Evolutionary conservation across 2,113 vertebrate genomes (phyloP), one percentile per base, ranked within the genome.

Genomic region (Lagopus leucura): DNA sequence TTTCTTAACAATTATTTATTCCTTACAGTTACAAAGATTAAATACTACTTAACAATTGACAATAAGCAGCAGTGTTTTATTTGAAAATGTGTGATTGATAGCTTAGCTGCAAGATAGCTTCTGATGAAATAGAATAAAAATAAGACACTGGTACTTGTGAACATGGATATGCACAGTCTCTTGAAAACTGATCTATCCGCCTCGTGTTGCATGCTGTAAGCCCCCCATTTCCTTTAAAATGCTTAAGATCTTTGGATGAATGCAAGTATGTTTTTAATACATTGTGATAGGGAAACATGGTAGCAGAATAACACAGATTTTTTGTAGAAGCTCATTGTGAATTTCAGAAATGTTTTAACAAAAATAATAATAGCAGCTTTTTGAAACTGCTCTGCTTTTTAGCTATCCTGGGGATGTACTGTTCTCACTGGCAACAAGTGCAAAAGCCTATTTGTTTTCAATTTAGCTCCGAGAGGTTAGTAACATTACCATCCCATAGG

Each of bases 71-170:
- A 38, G 3, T 40, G 10, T 65, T 84, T 63, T 64, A 30, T 57
- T 34, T 52, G 25, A 13, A 52, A 57, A 32, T 15, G 3, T 10
- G 2, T 3, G 1, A 80, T 52, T 1, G 1, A 3, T 34, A 25
- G 19, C 50, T 11, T 36, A 60, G 20, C 17, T 58, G 24, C 2
- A 6, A 38, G 8, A 55, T 12, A 21, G 11, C 27, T 83, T 73
- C 36, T 36, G 1, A 7, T 42, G 64, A 81, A 86, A 76, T 4
- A 27, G 24, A 81, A 24, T n/a, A 19, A 38, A 70, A 43, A 50
- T 24, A 75, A 38, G 7, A 65, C 14, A 1, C 25, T 66, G 8
- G 0, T 3, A 66, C 22, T 71, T 54, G 27, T 36, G 42, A 67
- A 55, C 1, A 3, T 47, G 21, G 28, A 36, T 43, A 13, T 48